phyloP scores from a whole-genome alignment of 2,113 vertebrate species.

The Micronycteris hirsuta region DNA sequence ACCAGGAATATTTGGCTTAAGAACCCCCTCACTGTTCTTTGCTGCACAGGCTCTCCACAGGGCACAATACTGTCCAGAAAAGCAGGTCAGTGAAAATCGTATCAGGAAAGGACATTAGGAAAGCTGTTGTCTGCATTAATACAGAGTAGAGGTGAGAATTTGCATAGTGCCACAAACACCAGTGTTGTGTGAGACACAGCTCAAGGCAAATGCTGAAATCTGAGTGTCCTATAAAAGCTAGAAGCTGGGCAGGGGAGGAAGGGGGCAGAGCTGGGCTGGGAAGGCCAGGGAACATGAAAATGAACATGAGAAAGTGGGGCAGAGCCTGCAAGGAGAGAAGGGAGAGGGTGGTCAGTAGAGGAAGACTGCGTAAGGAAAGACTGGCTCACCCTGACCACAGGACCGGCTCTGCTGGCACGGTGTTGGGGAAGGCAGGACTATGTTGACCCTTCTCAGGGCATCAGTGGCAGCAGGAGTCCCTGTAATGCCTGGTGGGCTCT shows the following conservation, averaged over 20 bases:
- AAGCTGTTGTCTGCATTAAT: not conserved
- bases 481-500: not conserved
- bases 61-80: not conserved
- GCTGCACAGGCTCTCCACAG: not conserved
- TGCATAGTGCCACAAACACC: not conserved
- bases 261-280: not conserved
- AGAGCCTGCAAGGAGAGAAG: not conserved
- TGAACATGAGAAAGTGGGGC: not conserved
- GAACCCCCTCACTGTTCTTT: not conserved
- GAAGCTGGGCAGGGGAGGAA: not conserved
- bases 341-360: not conserved
- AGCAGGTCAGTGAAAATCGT: not conserved
- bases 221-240: not conserved
- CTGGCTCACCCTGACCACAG: not conserved
- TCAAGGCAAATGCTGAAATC: not conserved
- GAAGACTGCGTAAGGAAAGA: not conserved
- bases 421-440: not conserved
- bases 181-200: not conserved
- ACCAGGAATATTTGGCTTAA: not conserved
- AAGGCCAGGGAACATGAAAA: not conserved
- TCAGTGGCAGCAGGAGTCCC: not conserved
- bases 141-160: not conserved
- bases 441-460: not conserved
- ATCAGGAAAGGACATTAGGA: not conserved
- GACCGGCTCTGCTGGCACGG: not conserved